Conservation (phyloP, 2,797 vertebrate genomes). For the Coranthus polyacanthus region DNA sequence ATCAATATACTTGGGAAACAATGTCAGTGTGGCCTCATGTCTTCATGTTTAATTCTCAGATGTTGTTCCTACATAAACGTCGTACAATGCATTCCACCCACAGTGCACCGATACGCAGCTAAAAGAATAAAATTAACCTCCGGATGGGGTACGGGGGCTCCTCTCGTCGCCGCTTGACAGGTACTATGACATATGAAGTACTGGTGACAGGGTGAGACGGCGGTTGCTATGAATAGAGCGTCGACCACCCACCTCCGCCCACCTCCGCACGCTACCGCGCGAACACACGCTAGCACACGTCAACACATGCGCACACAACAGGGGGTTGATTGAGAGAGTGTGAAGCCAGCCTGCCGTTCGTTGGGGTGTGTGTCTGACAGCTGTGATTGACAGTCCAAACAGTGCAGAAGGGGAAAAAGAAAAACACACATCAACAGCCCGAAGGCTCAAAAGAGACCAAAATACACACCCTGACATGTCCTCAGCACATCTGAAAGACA, state of each 20-base stretch:
- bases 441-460: conserved; percentile 46
- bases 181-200: conserved; percentile 55
- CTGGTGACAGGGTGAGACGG: conserved; percentile 52
- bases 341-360: conserved; percentile 53
- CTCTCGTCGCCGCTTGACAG: conserved; percentile 43
- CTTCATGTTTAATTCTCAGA: too few species aligned
- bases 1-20: too few species aligned
- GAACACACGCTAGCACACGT: conserved; percentile 34
- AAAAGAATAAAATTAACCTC: conserved; percentile 21
- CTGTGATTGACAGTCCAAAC: conserved; percentile 71
- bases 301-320: conserved; percentile 25
- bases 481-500: conserved; percentile 16
- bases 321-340: conserved; percentile 64
- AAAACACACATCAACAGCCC: conserved; percentile 45
- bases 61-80: background rate
- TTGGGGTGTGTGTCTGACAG: conserved; percentile 65
- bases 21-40: too few species aligned
- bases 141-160: background rate
- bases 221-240: conserved; percentile 68
- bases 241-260: conserved; percentile 63
- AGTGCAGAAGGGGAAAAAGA: background rate
- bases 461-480: conserved; percentile 61
- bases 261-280: conserved; percentile 42
- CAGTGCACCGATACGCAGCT: background rate
- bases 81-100: background rate